phyloP scores from a whole-genome alignment of 2,113 vertebrate species.

The Danionella cerebrum region DNA sequence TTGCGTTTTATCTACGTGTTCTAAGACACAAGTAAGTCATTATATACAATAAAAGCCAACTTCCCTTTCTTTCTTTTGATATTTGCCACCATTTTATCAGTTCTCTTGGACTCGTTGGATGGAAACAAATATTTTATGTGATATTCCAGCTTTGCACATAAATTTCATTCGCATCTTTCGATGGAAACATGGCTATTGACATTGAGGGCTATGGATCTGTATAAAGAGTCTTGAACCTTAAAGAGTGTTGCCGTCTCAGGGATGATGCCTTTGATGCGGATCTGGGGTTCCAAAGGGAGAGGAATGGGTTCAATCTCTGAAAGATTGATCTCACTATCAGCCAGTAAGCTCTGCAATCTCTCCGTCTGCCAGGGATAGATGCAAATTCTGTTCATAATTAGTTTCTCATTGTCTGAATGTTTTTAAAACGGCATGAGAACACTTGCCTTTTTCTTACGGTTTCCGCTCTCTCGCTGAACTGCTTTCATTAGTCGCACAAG shows the following conservation, averaged over 20 bases:
- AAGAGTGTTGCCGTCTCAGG: constrained; percentile 94
- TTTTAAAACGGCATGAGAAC: neutral
- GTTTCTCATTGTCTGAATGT: neutral
- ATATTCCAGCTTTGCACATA: too few relatives aligned
- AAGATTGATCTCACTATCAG: constrained; percentile 93
- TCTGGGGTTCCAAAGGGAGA: constrained; percentile 90
- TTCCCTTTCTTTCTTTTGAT: too few relatives aligned
- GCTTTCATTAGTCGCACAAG: constrained; percentile 97
- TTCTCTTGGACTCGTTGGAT: too few relatives aligned
- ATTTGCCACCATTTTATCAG: too few relatives aligned
- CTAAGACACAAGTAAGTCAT: too few relatives aligned
- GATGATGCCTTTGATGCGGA: constrained; percentile 89
- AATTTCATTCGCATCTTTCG: too few relatives aligned
- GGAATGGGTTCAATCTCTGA: constrained; percentile 94
- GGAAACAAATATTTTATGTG: too few relatives aligned
- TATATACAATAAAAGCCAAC: too few relatives aligned
- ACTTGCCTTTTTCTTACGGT: constrained; percentile 93
- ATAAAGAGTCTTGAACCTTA: too few relatives aligned
- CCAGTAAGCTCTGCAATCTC: constrained; percentile 84
- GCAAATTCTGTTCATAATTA: neutral
- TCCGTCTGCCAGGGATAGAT: constrained; percentile 71
- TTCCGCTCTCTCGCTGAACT: constrained; percentile 93
- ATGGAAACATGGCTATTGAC: too few relatives aligned
- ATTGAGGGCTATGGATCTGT: too few relatives aligned
- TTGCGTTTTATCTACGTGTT: too few relatives aligned